A percentile compares a stretch with the other conserved stretches of the same genome.
phyloP scores from a whole-genome alignment of 2,888 invertebrate genomes.

The Platycheirus rosarum region DNA sequence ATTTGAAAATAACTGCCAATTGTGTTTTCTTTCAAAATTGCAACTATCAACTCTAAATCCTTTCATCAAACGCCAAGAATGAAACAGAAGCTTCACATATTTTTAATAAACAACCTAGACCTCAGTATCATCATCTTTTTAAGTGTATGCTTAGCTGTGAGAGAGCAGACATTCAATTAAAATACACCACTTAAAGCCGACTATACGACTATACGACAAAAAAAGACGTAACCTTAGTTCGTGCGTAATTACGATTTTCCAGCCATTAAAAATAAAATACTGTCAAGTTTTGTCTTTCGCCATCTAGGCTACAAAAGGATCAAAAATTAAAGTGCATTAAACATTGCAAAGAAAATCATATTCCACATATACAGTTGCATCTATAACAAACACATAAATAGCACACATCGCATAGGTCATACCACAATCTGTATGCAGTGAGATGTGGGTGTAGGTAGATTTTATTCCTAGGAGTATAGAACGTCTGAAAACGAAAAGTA shows the following conservation, averaged over 20 bases:
- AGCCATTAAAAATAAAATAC: constrained; percentile 49
- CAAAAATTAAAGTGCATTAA: constrained; percentile 44
- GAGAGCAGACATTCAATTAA: constrained; percentile 23
- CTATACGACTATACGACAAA: not conserved
- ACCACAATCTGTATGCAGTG: constrained; percentile 3
- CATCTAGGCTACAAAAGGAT: constrained; percentile 12
- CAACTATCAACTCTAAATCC: not conserved
- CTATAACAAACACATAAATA: not conserved
- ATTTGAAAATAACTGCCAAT: no score
- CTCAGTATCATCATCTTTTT: constrained; percentile 15
- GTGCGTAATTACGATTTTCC: constrained; percentile 46
- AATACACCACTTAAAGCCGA: constrained; percentile 5
- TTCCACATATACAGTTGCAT: not conserved
- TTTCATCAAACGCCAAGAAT: not conserved
- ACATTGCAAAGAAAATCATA: constrained; percentile 36
- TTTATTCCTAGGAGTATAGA: constrained; percentile 6
- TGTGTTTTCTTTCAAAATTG: not conserved
- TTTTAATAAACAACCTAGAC: constrained; percentile 40
- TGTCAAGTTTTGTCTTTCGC: constrained; percentile 8
- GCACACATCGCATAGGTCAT: not conserved
- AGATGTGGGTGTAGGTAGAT: constrained; percentile 10
- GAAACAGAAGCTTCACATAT: not conserved
- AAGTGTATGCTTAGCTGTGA: not conserved
- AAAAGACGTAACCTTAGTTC: constrained; percentile 24
- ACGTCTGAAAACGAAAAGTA: constrained; percentile 35